Conservation (phyloP, 2,113 vertebrate species). For the Pomatorhinus ruficollis region DNA sequence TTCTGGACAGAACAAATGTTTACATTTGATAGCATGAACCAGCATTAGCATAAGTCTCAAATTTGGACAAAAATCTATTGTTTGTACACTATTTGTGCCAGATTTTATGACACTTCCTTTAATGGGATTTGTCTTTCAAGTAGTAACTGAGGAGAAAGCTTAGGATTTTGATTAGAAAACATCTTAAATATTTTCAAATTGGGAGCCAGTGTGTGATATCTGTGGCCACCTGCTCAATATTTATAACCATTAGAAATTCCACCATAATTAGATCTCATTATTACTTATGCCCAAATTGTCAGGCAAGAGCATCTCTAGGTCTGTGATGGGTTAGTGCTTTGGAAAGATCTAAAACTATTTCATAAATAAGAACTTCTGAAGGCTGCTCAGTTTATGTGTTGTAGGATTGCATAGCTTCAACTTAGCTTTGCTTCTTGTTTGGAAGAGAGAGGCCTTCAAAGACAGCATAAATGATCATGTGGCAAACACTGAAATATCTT, state of each 20-base stretch:
- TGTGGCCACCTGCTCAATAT: not conserved
- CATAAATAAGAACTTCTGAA: not conserved
- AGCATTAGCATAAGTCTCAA: not conserved
- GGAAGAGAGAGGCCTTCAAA: not conserved
- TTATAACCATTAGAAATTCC: not conserved
- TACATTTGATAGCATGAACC: not conserved
- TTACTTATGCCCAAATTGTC: not conserved
- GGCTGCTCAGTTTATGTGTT: not conserved
- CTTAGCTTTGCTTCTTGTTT: not conserved
- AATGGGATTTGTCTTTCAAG: not conserved
- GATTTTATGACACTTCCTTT: not conserved
- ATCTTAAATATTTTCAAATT: constrained; percentile 8
- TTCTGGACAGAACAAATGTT: not conserved
- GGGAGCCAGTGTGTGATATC: not conserved
- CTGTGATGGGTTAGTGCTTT: not conserved
- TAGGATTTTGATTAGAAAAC: not conserved
- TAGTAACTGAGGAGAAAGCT: not conserved
- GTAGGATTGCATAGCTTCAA: not conserved
- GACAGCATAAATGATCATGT: not conserved
- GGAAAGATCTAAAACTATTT: not conserved
- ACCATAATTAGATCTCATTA: not conserved
- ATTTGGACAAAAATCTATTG: not conserved
- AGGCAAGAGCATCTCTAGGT: not conserved
- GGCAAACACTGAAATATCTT: not conserved
- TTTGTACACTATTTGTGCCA: not conserved